These are phyloP conservation scores for Lathamus discolor DNA, from an alignment of 2,113 vertebrate genomes.

Conservation along the genomic window DNA sequence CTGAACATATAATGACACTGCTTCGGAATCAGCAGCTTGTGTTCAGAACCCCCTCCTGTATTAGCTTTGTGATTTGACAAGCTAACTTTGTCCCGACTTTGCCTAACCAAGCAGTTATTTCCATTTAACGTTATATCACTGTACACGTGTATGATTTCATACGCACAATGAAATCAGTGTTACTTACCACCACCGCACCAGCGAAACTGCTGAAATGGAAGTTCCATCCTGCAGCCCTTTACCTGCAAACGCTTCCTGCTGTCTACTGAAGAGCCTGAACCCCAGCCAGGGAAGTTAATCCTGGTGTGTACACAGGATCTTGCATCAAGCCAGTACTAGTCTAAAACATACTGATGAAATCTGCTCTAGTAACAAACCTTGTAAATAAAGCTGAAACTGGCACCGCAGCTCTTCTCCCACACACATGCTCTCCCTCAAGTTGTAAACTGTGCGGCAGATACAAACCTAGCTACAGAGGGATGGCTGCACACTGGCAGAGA, in stretches of 20 bases:
- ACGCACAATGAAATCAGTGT: background rate
- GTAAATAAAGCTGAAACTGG: slow-evolving; percentile 34
- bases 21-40: background rate
- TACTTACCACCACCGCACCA: background rate
- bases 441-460: background rate
- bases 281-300: background rate
- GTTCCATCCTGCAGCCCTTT: background rate
- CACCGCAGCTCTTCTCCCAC: background rate
- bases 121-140: background rate
- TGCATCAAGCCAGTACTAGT: background rate
- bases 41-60: background rate
- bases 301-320: background rate
- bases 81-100: background rate
- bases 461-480: background rate
- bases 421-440: background rate
- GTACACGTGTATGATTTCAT: background rate
- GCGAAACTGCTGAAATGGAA: background rate
- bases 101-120: background rate
- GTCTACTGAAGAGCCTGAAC: background rate
- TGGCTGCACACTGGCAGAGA: background rate
- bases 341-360: background rate
- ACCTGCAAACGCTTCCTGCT: background rate
- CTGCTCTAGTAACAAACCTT: background rate
- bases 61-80: background rate
- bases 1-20: background rate